These are phyloP conservation scores for Colistium nudipinnis DNA, from an alignment of 2,113 vertebrate genomes.

Conservation along the genomic window DNA sequence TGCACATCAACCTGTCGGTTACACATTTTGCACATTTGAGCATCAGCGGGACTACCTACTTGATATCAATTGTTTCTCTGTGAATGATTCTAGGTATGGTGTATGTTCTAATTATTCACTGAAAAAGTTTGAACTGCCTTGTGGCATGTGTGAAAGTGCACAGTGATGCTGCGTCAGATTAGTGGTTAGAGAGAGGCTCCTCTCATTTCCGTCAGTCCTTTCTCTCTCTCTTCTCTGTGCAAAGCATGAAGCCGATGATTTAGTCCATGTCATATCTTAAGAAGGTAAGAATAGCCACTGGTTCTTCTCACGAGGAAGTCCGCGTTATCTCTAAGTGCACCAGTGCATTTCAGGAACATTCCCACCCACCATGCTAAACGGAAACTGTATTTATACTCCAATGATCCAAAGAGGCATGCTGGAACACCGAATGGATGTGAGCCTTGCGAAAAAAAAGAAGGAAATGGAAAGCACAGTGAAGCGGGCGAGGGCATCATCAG, in stretches of 20 bases:
- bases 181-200: background rate
- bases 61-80: slow-evolving; percentile 28
- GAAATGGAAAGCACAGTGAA: background rate
- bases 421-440: no score
- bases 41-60: background rate
- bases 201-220: background rate
- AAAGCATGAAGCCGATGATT: slow-evolving; percentile 17
- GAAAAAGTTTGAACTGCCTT: slow-evolving; percentile 20
- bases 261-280: slow-evolving; percentile 13
- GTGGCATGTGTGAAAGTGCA: slow-evolving; percentile 1
- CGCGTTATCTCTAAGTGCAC: slow-evolving; percentile 65
- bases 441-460: slow-evolving; percentile 34
- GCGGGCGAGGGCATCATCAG: no score
- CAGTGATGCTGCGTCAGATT: slow-evolving; percentile 33
- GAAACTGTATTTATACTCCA: slow-evolving; percentile 36
- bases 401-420: no score
- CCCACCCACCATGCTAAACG: slow-evolving; percentile 64
- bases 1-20: slow-evolving; percentile 60
- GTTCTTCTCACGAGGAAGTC: slow-evolving; percentile 46
- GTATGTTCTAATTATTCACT: slow-evolving; percentile 7
- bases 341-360: slow-evolving; percentile 59
- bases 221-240: background rate
- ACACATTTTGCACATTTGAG: slow-evolving; percentile 53
- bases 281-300: slow-evolving; percentile 47
- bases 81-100: background rate